phyloP scores from a whole-genome alignment of 2,113 vertebrate species.

The Plecotus auritus region DNA sequence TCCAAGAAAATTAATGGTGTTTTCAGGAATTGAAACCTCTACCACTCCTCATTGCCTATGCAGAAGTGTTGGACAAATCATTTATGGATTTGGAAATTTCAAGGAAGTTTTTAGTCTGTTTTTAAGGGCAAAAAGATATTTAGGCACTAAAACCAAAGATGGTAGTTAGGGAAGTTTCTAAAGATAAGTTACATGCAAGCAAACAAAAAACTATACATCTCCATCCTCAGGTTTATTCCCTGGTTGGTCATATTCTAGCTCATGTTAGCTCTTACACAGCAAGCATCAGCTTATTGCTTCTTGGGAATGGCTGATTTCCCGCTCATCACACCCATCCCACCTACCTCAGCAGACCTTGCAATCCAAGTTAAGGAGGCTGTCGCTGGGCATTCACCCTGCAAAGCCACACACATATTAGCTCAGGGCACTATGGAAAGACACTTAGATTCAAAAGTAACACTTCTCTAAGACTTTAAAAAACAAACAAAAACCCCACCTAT shows the following conservation, averaged over 20 bases:
- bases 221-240: not conserved
- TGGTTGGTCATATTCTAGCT: not conserved
- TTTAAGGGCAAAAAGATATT: not conserved
- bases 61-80: not conserved
- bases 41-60: not conserved
- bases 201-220: not conserved
- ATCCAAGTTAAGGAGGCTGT: not conserved
- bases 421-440: not conserved
- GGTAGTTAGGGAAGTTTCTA: not conserved
- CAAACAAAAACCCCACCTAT: not conserved
- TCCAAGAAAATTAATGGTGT: not conserved
- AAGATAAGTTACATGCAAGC: no score
- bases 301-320: not conserved
- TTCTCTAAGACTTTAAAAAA: not conserved
- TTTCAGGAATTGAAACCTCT: not conserved
- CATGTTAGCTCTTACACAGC: not conserved
- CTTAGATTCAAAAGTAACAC: not conserved
- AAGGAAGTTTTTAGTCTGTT: not conserved
- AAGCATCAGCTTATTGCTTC: not conserved
- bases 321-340: rapidly evolving
- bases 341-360: no score
- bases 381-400: not conserved
- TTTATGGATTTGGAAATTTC: not conserved
- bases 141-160: not conserved
- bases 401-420: not conserved